These are phyloP conservation scores for Dermochelys coriacea DNA, from an alignment of 2,797 vertebrate species.

Conservation along the genomic window DNA sequence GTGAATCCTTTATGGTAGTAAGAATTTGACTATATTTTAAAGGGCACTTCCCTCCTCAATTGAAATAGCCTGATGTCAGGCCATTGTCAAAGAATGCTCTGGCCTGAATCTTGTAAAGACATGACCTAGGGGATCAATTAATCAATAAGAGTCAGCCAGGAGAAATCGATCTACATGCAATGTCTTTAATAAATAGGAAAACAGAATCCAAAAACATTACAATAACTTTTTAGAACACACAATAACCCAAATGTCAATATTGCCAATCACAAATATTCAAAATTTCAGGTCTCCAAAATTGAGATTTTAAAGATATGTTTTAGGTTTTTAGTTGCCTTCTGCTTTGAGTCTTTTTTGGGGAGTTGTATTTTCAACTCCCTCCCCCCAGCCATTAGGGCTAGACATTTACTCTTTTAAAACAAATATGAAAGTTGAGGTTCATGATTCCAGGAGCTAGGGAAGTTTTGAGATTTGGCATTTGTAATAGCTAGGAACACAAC, in stretches of 20 bases:
- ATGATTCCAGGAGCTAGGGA: background rate
- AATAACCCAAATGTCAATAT: background rate
- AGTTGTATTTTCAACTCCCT: background rate
- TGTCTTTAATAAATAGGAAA: background rate
- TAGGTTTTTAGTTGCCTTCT: background rate
- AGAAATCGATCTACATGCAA: background rate
- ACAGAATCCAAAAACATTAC: background rate
- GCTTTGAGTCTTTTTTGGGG: background rate
- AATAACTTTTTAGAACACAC: background rate
- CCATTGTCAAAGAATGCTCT: background rate
- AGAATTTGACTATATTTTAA: background rate
- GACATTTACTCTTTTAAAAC: fast-evolving
- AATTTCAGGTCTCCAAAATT: background rate
- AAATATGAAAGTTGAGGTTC: background rate
- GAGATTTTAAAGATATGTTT: background rate
- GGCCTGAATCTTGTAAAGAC: background rate
- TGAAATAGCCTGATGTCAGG: background rate
- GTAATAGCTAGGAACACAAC: background rate
- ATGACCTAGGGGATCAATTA: background rate
- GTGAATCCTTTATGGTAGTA: fast-evolving
- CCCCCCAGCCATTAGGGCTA: background rate
- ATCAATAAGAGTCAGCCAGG: background rate
- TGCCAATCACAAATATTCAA: background rate
- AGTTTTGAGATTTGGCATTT: background rate
- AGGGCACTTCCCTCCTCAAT: background rate